Conservation (phyloP, 2,797 vertebrate species). For the Chloroceryle amazona region DNA sequence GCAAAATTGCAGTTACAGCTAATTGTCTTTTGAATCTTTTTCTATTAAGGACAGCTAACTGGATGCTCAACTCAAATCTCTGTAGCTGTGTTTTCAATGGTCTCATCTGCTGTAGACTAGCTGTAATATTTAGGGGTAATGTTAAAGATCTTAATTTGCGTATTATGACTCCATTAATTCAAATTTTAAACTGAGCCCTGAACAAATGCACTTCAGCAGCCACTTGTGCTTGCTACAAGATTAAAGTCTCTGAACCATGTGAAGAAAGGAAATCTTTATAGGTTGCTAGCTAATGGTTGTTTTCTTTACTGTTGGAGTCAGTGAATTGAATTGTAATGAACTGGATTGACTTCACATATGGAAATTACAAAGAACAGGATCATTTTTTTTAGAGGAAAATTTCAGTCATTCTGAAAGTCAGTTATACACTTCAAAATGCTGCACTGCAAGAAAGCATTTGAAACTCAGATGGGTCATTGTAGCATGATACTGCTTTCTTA, state of each 20-base stretch:
- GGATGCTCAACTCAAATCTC: neutral
- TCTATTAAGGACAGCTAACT: neutral
- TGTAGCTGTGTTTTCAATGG: neutral
- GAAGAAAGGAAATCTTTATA: constrained; percentile 59
- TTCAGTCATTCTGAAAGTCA: neutral
- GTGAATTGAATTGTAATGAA: constrained; percentile 50
- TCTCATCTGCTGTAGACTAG: neutral
- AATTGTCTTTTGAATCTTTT: neutral
- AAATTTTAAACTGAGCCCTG: constrained; percentile 29
- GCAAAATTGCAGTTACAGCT: neutral
- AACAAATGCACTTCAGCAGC: constrained; percentile 46
- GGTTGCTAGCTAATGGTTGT: constrained; percentile 41
- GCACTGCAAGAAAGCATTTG: neutral
- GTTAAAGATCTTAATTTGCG: constrained; percentile 37
- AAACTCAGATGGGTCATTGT: neutral
- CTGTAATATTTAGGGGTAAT: neutral
- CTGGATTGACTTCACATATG: neutral
- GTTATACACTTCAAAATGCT: neutral
- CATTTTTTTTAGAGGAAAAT: constrained; percentile 7
- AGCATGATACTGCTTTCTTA: neutral
- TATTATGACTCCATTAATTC: constrained; percentile 18
- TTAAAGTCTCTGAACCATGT: constrained; percentile 43
- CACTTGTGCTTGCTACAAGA: constrained; percentile 47
- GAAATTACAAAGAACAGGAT: constrained; percentile 30
- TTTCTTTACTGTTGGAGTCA: constrained; percentile 52